Evolutionary conservation across 2,113 vertebrate species (phyloP).

Genomic region (Myrmophylax atrothorax): DNA sequence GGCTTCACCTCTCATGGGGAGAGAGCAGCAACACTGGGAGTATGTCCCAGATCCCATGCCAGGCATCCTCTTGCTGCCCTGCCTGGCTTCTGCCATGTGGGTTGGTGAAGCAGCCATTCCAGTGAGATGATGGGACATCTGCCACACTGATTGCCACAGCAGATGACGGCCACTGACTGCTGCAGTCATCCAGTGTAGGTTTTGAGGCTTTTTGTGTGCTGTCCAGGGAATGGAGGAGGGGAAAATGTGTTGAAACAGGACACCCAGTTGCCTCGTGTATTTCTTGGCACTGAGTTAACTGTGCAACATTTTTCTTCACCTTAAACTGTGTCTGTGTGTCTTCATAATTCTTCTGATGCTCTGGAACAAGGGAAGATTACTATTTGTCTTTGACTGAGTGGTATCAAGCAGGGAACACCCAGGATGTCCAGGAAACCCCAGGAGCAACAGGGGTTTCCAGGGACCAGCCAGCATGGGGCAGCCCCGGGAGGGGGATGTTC

Average conservation of each 20-base stretch:
- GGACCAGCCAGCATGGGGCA: accelerated
- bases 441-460: not conserved
- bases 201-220: not conserved
- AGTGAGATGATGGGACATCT: not conserved
- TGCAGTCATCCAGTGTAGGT: accelerated
- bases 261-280: accelerated
- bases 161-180: not conserved
- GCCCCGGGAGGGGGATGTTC: not conserved
- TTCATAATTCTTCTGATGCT: not conserved
- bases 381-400: not conserved
- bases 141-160: not conserved
- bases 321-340: not conserved
- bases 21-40: not conserved
- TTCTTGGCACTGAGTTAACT: not conserved
- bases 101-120: not conserved
- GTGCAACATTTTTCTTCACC: not conserved
- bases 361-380: not conserved
- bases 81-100: not conserved
- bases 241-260: not conserved
- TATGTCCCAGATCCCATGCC: accelerated
- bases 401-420: not conserved
- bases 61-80: not conserved
- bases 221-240: not conserved
- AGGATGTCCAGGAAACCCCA: not conserved
- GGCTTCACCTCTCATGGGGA: too few relatives aligned